These are phyloP conservation scores for Pandion haliaetus DNA, from an alignment of 2,113 vertebrate genomes.

Conservation along the genomic window DNA sequence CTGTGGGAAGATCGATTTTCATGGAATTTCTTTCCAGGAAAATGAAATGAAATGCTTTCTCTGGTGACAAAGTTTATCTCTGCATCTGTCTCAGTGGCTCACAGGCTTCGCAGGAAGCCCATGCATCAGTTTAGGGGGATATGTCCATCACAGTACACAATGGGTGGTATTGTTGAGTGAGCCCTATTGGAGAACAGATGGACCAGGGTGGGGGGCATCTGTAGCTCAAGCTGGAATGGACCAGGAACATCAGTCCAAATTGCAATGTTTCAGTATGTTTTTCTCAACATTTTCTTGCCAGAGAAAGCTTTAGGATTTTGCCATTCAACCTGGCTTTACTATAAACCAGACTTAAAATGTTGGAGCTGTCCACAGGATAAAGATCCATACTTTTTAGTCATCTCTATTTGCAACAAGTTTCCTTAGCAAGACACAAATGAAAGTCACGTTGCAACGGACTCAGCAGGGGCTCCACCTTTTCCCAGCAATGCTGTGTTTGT, in stretches of 20 bases:
- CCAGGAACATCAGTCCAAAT: neutral
- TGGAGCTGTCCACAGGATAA: neutral
- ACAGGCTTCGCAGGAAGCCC: neutral
- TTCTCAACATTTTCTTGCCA: neutral
- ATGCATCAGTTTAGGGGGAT: neutral
- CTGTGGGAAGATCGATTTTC: constrained; percentile 45
- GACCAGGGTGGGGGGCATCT: neutral
- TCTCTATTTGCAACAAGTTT: neutral
- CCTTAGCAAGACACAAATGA: neutral
- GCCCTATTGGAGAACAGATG: neutral
- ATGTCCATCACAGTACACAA: neutral
- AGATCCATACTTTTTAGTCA: neutral
- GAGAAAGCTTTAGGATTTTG: neutral
- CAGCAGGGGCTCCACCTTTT: neutral
- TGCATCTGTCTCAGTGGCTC: neutral
- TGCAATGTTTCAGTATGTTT: neutral
- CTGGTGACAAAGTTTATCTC: neutral
- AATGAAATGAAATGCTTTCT: constrained; percentile 18
- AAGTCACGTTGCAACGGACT: neutral
- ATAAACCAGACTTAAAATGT: neutral
- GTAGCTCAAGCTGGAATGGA: neutral
- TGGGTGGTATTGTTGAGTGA: neutral
- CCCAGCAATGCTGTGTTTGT: neutral
- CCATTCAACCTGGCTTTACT: neutral
- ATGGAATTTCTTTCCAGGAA: constrained; percentile 29